Evolutionary conservation across 2,113 vertebrate species (phyloP).

Genomic region (mouse (Mus musculus)): GRCm39 chr8:51202501-51203000

Average conservation of each 20-base stretch:
- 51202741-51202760: not conserved
- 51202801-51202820: not conserved
- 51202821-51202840: not conserved
- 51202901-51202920: too few species aligned
- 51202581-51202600: not conserved
- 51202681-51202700: not conserved
- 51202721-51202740: not conserved
- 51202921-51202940: too few species aligned
- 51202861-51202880: not conserved
- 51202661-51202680: not conserved
- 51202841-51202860: not conserved
- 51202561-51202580: not conserved
- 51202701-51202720: not conserved
- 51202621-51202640: not conserved
- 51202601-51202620: not conserved
- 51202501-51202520: not conserved
- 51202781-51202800: not conserved
- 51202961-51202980: too few species aligned
- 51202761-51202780: not conserved
- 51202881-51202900: too few species aligned
- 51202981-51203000: too few species aligned
- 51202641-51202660: not conserved
- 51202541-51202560: not conserved
- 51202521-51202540: not conserved
- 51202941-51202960: too few species aligned